Base-by-base conservation (phyloP, 2,113 vertebrate genomes). In the Gadus macrocephalus region DNA sequence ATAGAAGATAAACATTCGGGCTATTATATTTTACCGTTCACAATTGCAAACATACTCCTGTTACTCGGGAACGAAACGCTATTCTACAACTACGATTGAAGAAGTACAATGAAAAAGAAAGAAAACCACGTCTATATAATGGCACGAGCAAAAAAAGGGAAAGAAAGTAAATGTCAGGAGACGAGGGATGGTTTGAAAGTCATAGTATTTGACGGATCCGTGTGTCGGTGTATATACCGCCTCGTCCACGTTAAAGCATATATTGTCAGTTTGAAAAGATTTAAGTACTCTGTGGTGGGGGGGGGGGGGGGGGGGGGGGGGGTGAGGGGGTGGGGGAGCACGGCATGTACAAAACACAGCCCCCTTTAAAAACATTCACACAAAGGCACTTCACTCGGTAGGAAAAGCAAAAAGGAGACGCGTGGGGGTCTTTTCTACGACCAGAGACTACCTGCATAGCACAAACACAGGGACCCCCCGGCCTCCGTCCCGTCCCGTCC, bases 351-450 rank as follows among this genome's bases (percentile, higher is more conserved):
- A 99, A 98, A 98, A 98, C 68, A 83, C 91, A 9, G 9, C 91
- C 90, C 82, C 93, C 78, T 88, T 88, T 94, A 94, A 94, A 98
- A 97, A 95, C 95, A 95, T 93, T 94, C 93, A 93, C 91, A 91
- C 93, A 98, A 98, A 99, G 97, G 97, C 97, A 98, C 97, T 99
- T 99, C 91, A 92, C 94, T 95, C 91, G 88, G 93, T 93, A 90
- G 88, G 90, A 90, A 89, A 93, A 88, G 83, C 9, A 9, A 49
- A 91, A 91, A 89, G 82, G 80, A 83, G 83, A 83, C 70, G 92
- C 93, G 92, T 94, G 31, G 31, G 31, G 94, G 94, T 93, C 92
- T 92, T 93, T 92, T 91, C 93, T 92, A 93, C 91, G 89, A 92
- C 91, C 92, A 91, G 73, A 91, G 73, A 91, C 88, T 88, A 90